Percentiles rank a stretch among this genome's conserved stretches.
These are phyloP conservation scores for Philaethria dido DNA, from an alignment of 2,888 invertebrate species.

Conservation along the genomic window DNA sequence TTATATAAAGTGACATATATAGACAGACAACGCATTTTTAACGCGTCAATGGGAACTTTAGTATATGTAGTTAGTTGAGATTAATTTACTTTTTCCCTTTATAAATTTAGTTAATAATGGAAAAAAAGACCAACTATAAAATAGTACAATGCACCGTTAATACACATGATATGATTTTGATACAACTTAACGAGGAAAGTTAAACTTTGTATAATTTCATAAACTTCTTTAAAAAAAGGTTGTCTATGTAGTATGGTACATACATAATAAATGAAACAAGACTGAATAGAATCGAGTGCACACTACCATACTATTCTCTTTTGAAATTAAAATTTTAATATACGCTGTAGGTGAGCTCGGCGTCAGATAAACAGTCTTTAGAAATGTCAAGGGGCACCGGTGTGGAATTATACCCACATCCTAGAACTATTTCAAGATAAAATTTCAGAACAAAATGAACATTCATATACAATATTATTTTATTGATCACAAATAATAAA, in stretches of 20 bases:
- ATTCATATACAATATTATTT: neutral
- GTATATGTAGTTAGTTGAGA: too few species aligned
- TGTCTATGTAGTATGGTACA: neutral
- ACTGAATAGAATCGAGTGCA: constrained; percentile 20
- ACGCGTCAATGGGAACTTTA: too few species aligned
- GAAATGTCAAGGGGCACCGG: constrained; percentile 36
- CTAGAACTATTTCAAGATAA: constrained; percentile 12
- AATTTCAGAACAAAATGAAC: neutral
- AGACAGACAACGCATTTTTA: too few species aligned
- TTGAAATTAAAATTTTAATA: constrained; percentile 36
- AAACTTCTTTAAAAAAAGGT: too few species aligned
- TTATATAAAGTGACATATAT: too few species aligned
- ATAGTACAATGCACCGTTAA: too few species aligned
- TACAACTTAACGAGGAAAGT: too few species aligned
- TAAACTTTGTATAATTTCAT: too few species aligned
- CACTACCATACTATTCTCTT: constrained; percentile 29
- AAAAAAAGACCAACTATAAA: too few species aligned
- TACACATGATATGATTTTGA: too few species aligned
- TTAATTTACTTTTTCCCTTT: too few species aligned
- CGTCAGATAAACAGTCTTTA: constrained; percentile 34
- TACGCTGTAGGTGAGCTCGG: constrained; percentile 22
- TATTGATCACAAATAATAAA: neutral
- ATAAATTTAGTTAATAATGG: too few species aligned
- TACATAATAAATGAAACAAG: neutral
- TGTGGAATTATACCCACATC: constrained; percentile 32